Evolutionary conservation across 2,888 invertebrate genomes (phyloP), one percentile per base, ranked within the genome.

Genomic region (Drosophila kokeensis): DNA sequence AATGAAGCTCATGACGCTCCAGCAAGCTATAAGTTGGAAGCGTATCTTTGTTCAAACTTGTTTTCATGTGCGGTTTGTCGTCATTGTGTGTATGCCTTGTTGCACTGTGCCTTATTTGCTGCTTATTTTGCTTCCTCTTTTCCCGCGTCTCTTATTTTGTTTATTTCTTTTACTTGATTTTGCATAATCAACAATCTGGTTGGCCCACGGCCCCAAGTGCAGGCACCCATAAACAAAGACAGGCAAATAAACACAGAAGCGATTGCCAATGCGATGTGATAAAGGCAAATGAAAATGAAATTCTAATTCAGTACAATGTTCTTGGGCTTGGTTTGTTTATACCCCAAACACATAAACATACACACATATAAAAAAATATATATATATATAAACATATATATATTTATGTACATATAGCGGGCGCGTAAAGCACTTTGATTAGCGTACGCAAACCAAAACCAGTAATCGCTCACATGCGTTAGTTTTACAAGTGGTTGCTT

Each of bases 1-100:
- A 90, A 91, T 91, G 83, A 88, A 76, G 78, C 69, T 79, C 91
- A 91, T 82, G 69, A 65, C 58, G 64, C 64, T 48, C 64, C 38
- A 53, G 13, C 29, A 21, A 69, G 48, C 34, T 34, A 64, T 30
- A 67, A 75, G 60, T 65, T 70, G 71, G 69, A 64, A 49, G 67
- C 70, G 49, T 72, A 73, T 65, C 57, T 45, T 45, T 32, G 59
- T 65, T 73, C 52, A 86, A 83, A 86, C 86, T 88, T 83, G 88
- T 86, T 88, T 86, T 71, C 42, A 49, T 73, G 58, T 69, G 62
- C 38, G 34, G 32, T 60, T 54, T 67, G 27, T 68, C 36, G 32
- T 69, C 42, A 42, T 59, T 64, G 49, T 70, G 29, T 60, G 50
- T 68, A 45, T 54, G 64, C 30, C 60, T 69, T 70, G 69, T 60